These are phyloP conservation scores for Cossypha niveicapilla DNA, from an alignment of 2,797 vertebrate species.

Conservation along the genomic window DNA sequence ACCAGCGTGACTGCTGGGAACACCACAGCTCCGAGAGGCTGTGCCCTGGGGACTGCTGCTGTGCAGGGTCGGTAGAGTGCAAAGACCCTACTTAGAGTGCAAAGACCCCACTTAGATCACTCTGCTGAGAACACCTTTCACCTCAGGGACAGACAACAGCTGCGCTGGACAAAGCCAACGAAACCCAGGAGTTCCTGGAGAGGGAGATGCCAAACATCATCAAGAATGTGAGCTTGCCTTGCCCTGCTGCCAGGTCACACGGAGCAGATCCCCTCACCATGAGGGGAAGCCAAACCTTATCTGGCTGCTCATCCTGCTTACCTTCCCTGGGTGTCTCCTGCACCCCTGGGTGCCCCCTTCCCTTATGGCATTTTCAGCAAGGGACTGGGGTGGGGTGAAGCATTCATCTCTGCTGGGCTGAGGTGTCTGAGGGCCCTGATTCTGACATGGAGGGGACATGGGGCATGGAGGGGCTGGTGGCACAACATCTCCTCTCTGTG, in stretches of 20 bases:
- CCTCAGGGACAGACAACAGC: background rate
- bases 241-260: background rate
- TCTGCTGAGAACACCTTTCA: background rate
- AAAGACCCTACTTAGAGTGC: background rate
- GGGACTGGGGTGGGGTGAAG: background rate
- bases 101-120: background rate
- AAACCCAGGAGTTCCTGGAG: slow-evolving; percentile 76
- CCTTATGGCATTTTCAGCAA: background rate
- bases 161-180: background rate
- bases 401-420: background rate
- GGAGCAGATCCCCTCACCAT: rapidly evolving
- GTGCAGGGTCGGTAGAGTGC: background rate
- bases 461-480: background rate
- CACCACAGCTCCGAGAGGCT: background rate
- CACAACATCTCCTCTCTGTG: background rate
- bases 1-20: background rate
- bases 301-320: background rate
- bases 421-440: background rate
- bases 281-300: background rate
- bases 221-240: slow-evolving; percentile 76
- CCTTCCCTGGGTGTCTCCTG: background rate
- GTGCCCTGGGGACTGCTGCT: background rate
- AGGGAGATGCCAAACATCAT: slow-evolving; percentile 69
- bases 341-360: background rate
- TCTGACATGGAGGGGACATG: background rate